Base-by-base conservation (phyloP, 1,140 invertebrate species). In the Spodoptera litura region DNA sequence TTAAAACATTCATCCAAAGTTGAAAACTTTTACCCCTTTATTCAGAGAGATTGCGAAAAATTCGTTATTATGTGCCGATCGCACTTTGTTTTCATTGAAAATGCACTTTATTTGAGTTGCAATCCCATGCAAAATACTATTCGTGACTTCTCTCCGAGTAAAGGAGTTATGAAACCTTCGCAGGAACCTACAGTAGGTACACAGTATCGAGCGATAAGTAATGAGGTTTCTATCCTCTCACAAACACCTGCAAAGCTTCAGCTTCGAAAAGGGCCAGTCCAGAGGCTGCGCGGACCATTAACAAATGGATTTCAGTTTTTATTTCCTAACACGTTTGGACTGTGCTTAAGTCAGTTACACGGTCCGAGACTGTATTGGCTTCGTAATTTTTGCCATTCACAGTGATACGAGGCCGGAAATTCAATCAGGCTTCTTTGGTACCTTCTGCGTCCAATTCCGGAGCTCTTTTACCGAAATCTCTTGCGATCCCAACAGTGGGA, bases 401-500 rank as follows among this genome's bases (percentile, higher is more conserved):
- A 74, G 10, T 56, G 49, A 62, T 55, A 55, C 82, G 64, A 61
- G 71, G 80, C 72, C 79, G 84, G 81, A 84, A 84, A 80, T 76
- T 82, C 78, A 81, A 82, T 82, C 81, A 84, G 78, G 64, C 52
- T 80, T 76, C 72, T 81, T 79, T 74, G 68, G 79, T 94, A 94
- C 93, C 93, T 94, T 94, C 91, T 12, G 71, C 59, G 53, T 92
- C 90, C 81, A 89, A 81, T 79, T 91, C 89, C 74, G 87, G 66
- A 13, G 88, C 85, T 86, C 93, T 88, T 90, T 94, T 94, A 66
- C 93, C 93, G 55, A 93, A 93, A 89, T 93, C 91, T 78, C 93
- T 86, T 15, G 91, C 93, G 53, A 93, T 89, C 77, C 91, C 91
- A 70, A 94, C 89, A 51, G 90, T 89, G 15, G 90, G 88, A 81